These are phyloP conservation scores for Aporrectodea caliginosa DNA, from an alignment of 1,140 invertebrate species.

Conservation along the genomic window DNA sequence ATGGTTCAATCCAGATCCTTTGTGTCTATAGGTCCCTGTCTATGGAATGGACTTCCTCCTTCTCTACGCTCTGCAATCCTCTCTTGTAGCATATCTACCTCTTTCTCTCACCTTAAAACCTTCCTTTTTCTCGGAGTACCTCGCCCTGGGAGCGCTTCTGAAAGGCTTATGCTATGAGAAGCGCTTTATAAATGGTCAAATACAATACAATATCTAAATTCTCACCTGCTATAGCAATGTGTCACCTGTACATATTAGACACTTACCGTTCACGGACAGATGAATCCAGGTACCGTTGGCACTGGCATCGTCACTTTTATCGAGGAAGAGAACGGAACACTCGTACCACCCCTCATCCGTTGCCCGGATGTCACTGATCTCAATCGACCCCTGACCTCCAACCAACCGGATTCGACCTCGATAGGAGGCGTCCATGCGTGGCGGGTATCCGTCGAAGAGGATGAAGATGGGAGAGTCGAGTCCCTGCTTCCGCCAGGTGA, in stretches of 20 bases:
- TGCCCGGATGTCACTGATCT: slow-evolving; percentile 84
- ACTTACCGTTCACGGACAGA: slow-evolving; percentile 84
- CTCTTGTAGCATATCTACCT: no score
- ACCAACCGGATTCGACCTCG: slow-evolving; percentile 83
- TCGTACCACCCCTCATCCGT: slow-evolving; percentile 94
- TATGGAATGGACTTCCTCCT: no score
- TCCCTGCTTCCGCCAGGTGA: slow-evolving; percentile 33
- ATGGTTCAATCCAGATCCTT: no score
- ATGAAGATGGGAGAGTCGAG: slow-evolving; percentile 34
- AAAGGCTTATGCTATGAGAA: no score
- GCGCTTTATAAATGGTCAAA: no score
- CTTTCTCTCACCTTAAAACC: no score
- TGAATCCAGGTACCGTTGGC: slow-evolving; percentile 94
- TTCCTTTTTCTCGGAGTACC: no score
- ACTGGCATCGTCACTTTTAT: slow-evolving; percentile 82
- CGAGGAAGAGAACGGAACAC: slow-evolving; percentile 92
- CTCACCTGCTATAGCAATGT: no score
- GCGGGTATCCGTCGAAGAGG: slow-evolving; percentile 85
- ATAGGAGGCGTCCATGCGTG: slow-evolving; percentile 87
- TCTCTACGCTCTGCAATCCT: no score
- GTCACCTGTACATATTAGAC: background rate
- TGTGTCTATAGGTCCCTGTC: no score
- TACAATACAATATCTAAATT: no score
- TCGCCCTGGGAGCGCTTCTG: no score
- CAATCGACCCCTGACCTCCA: slow-evolving; percentile 77